Percentiles rank a stretch among this genome's conserved stretches.
Evolutionary conservation across 2,888 invertebrate species (phyloP).

Genomic region (Tachina grossa): DNA sequence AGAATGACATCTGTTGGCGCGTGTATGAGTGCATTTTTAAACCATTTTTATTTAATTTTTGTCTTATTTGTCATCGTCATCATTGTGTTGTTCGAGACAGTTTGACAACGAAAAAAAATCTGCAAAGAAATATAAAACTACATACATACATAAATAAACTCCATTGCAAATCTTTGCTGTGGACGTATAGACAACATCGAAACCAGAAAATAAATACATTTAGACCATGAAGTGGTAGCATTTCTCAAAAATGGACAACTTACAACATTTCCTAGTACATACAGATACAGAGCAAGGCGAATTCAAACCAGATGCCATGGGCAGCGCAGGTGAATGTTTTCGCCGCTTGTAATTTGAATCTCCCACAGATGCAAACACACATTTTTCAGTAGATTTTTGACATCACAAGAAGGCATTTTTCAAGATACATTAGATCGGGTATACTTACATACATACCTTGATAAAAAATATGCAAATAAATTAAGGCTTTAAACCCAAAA

Average conservation of each 20-base stretch:
- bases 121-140: constrained; percentile 5
- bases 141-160: constrained; percentile 19
- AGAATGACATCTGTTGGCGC: not conserved
- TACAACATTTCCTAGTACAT: constrained; percentile 14
- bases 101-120: constrained; percentile 34
- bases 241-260: constrained; percentile 37
- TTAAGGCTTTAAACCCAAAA: too few species aligned
- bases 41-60: constrained; percentile 59
- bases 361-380: too few species aligned
- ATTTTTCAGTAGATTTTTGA: too few species aligned
- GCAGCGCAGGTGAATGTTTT: too few species aligned
- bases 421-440: too few species aligned
- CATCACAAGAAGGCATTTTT: too few species aligned
- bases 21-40: constrained; percentile 18
- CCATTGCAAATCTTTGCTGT: constrained; percentile 43
- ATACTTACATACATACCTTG: too few species aligned
- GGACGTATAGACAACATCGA: too few species aligned
- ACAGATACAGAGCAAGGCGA: not conserved
- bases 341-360: too few species aligned
- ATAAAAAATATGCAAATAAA: too few species aligned
- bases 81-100: constrained; percentile 54
- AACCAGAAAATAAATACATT: constrained; percentile 10
- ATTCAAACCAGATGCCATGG: too few species aligned
- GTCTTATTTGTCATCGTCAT: constrained; percentile 62
- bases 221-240: constrained; percentile 17